phyloP scores from a whole-genome alignment of 2,113 vertebrate species.

The Pedetes capensis region DNA sequence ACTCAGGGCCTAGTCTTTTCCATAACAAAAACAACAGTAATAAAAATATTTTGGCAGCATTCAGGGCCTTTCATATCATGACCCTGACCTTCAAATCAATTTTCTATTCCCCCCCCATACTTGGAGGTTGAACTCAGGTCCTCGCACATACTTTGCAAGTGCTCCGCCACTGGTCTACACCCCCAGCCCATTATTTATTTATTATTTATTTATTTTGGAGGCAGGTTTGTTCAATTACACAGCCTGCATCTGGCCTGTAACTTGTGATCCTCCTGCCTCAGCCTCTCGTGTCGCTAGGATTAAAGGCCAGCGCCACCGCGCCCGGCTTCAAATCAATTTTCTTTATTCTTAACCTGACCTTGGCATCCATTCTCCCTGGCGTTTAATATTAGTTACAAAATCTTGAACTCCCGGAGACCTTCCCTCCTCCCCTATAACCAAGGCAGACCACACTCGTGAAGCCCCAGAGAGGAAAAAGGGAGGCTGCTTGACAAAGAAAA shows the following conservation, averaged over 20 bases:
- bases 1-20: conserved; percentile 33
- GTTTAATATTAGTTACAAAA: conserved; percentile 75
- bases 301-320: too few species aligned
- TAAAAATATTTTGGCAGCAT: conserved; percentile 74
- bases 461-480: not conserved
- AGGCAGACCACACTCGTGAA: conserved; percentile 55
- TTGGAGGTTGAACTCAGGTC: too few species aligned
- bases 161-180: too few species aligned
- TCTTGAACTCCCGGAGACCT: conserved; percentile 77
- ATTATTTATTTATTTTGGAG: too few species aligned
- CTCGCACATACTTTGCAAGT: too few species aligned
- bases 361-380: conserved; percentile 71
- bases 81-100: conserved; percentile 79
- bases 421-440: not conserved
- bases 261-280: too few species aligned
- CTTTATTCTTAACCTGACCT: conserved; percentile 80
- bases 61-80: conserved; percentile 58
- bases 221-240: too few species aligned
- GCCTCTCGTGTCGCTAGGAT: too few species aligned
- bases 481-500: conserved; percentile 69
- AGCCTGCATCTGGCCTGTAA: too few species aligned
- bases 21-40: conserved; percentile 54
- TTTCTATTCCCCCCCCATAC: too few species aligned
- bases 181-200: too few species aligned
- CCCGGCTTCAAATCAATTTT: conserved; percentile 81